Base-by-base conservation (phyloP, 2,797 vertebrate genomes). In the Zenarchopterus dispar region DNA sequence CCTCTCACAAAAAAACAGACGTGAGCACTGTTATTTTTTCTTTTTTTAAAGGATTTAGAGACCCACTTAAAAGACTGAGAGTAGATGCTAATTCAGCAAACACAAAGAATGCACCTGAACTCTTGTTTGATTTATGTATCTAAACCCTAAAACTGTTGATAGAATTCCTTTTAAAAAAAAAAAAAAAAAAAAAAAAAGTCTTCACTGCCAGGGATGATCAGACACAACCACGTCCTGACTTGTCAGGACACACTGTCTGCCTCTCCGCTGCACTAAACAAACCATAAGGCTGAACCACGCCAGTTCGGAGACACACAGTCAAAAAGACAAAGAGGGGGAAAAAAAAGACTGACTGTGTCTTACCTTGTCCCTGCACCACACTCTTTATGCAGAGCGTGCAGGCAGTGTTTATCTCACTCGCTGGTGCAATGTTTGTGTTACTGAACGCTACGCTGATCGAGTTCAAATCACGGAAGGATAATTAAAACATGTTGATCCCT, bases 401-500 rank as follows among this genome's bases (percentile, higher is more conserved):
- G 71, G 61, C 67, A 17, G 75, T 89, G 78, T 89, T 87, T 86
- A 82, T 81, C 83, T 76, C 72, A n/a, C 70, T 81, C 17, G 64
- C 81, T 65, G 79, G 77, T 65, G 74, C 61, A 82, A 82, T 88
- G 88, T 90, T 90, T 90, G 86, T 88, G 84, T 78, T 88, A 85
- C 77, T 73, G 82, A 90, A 85, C 59, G 81, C 75, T 65, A 82
- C 76, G 69, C 78, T 79, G 86, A 89, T 87, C 80, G 73, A 85
- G 85, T 90, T 85, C 80, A 84, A 89, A 89, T 85, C 87, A 81
- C 71, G 63, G 71, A 66, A 69, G 84, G 80, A 86, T 91, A 88
- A 91, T 92, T 91, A 89, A 88, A 91, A 88, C 84, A 84, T 82
- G 88, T 89, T 89, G 89, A 90, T 91, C 86, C 88, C 89, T 76